Evolutionary conservation across 2,113 vertebrate genomes (phyloP).

Genomic region (Scophthalmus maximus): DNA sequence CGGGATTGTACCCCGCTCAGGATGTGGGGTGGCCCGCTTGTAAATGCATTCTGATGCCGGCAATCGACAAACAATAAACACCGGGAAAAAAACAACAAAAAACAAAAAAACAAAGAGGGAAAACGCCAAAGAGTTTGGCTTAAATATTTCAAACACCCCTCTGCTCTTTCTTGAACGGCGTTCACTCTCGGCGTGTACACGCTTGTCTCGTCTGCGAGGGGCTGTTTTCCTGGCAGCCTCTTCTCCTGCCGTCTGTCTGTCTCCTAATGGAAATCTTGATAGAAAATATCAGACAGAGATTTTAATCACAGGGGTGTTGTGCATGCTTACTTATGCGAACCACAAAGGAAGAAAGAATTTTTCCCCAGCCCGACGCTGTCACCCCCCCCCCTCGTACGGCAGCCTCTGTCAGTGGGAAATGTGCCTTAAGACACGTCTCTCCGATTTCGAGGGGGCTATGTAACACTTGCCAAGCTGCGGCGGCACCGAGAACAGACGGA

Average conservation of each 20-base stretch:
- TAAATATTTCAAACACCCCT: slow-evolving; percentile 83
- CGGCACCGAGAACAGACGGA: slow-evolving; percentile 94
- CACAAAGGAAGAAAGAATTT: slow-evolving; percentile 91
- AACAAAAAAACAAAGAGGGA: too few species aligned
- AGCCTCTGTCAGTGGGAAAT: slow-evolving; percentile 92
- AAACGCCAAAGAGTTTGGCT: slow-evolving; percentile 67
- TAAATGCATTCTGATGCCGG: slow-evolving; percentile 64
- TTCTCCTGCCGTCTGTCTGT: slow-evolving; percentile 81
- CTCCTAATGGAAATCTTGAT: slow-evolving; percentile 92
- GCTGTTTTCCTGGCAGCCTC: slow-evolving; percentile 86
- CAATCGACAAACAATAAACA: slow-evolving; percentile 80
- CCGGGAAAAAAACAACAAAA: too few species aligned
- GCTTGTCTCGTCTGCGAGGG: slow-evolving; percentile 70
- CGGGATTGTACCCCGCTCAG: slow-evolving; percentile 32
- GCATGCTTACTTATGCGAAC: slow-evolving; percentile 90
- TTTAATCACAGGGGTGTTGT: slow-evolving; percentile 96
- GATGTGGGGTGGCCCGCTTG: slow-evolving; percentile 33
- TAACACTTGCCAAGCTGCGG: slow-evolving; percentile 90
- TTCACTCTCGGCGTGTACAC: slow-evolving; percentile 68
- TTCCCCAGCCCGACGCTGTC: slow-evolving; percentile 88
- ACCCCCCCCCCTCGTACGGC: slow-evolving; percentile 87
- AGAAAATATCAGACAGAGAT: slow-evolving; percentile 96
- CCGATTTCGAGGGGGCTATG: slow-evolving; percentile 84
- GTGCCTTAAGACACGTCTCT: slow-evolving; percentile 94
- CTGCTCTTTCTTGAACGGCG: slow-evolving; percentile 62